A percentile compares a stretch with the other conserved stretches of the same genome.
Conservation (phyloP, 2,113 vertebrate genomes). For the Crypturellus undulatus region DNA sequence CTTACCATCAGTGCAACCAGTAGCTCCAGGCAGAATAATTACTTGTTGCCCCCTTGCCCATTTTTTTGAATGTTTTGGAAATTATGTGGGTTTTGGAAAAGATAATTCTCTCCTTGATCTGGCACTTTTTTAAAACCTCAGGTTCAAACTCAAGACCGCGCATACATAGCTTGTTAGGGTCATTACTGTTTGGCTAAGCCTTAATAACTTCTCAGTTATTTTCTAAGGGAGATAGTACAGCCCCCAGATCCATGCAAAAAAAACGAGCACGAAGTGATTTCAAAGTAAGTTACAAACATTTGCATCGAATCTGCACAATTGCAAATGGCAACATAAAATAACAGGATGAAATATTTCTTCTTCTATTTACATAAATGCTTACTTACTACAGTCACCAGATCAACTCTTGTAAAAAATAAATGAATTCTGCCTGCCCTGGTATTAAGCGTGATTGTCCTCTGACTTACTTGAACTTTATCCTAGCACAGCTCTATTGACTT, state of each 20-base stretch:
- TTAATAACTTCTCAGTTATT: background rate
- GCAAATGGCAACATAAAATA: background rate
- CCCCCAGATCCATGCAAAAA: background rate
- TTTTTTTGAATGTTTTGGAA: background rate
- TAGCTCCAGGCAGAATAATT: background rate
- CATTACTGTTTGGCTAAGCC: background rate
- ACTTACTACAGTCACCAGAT: background rate
- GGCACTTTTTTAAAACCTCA: background rate
- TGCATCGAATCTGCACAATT: background rate
- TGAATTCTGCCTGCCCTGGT: background rate
- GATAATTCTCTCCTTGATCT: background rate
- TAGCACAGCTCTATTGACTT: background rate
- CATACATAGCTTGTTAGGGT: background rate
- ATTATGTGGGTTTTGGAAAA: background rate
- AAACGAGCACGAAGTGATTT: accelerated
- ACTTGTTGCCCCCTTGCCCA: background rate
- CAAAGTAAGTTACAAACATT: background rate
- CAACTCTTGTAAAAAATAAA: background rate
- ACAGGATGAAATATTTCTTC: background rate
- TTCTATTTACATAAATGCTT: background rate
- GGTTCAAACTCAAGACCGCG: background rate
- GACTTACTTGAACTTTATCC: constrained; percentile 13
- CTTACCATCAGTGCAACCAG: background rate
- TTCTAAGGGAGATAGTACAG: background rate
- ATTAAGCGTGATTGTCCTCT: background rate